These are phyloP conservation scores for Eubasilissa regina DNA, from an alignment of 1,140 invertebrate genomes.

Conservation along the genomic window DNA sequence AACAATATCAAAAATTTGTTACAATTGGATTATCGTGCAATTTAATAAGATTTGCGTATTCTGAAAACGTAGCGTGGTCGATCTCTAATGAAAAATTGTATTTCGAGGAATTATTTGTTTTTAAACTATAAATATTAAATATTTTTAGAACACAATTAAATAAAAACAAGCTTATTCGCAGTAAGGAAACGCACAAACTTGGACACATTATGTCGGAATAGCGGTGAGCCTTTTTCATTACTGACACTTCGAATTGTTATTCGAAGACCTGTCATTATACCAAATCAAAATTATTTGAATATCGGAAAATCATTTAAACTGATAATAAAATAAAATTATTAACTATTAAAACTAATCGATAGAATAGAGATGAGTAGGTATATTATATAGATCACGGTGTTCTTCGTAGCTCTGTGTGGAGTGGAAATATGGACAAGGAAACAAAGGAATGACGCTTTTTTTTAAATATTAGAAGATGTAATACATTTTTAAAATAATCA, in stretches of 20 bases:
- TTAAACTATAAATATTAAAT: not conserved
- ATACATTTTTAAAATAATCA: too few relatives aligned
- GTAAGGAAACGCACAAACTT: conserved; percentile 38
- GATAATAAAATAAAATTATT: conserved; percentile 13
- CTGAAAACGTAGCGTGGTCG: too few relatives aligned
- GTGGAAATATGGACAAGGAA: too few relatives aligned
- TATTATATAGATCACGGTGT: too few relatives aligned
- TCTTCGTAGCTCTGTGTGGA: too few relatives aligned
- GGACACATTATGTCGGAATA: conserved; percentile 29
- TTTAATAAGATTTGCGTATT: too few relatives aligned
- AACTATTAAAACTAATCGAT: conserved; percentile 28
- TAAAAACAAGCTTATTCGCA: conserved; percentile 25
- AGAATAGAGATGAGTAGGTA: too few relatives aligned
- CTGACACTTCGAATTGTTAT: conserved; percentile 31
- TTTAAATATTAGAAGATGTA: too few relatives aligned
- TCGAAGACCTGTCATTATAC: conserved; percentile 3
- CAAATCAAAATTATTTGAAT: conserved; percentile 20
- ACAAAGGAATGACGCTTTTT: too few relatives aligned
- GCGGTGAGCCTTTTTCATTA: conserved; percentile 44
- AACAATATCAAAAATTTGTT: too few relatives aligned
- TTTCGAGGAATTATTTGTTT: not conserved
- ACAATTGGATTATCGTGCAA: too few relatives aligned
- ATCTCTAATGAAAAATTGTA: not conserved
- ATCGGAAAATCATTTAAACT: conserved; percentile 36
- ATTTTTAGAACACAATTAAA: not conserved